Base-by-base conservation (phyloP, 2,797 vertebrate genomes). In the Xiphorhynchus erythropygius region DNA sequence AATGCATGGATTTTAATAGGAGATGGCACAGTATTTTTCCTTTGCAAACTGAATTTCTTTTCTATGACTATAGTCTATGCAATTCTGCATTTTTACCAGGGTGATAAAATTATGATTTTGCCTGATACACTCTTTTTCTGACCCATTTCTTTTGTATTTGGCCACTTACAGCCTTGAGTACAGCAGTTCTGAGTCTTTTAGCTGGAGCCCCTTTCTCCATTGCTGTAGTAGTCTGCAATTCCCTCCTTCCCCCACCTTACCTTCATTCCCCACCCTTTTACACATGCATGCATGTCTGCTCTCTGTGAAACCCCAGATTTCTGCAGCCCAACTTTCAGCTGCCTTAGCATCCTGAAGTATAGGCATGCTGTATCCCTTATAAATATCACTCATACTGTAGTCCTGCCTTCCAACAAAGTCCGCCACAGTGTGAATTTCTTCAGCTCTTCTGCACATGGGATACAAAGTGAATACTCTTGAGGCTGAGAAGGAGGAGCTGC, bases 21-120 rank as follows among this genome's bases (percentile, higher is more conserved):
- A 81, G 42, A 69, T n/a, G 30, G 37, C 35, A 81, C 7, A 23
- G 7, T 42, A 46, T 87, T 86, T 44, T 80, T 80, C 42, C 70
- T 90, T 90, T 78, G 84, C 62, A 89, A 96, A 69, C 77, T 87
- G 14, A 55, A 35, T 81, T 91, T 90, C 11, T 89, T 87, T 76
- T 42, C 62, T 78, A 39, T 63, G 5, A 41, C 53, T 71, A 33
- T 24, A 63, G 17, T 5, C 6, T 47, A 62, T 35, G 24, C 37
- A 60, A 70, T 76, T 76, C 55, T 70, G 55, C 79, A 47, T 67
- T 86, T 84, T 52, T 88, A 13, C 33, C 80, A 75, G 16, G 59
- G 55, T 63, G 50, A 50, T 22, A 69, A 70, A 84, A 52, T 49
- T n/a, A 59, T 5, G 2, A 39, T 92, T 94, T 80, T 46, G 14